Evolutionary conservation across 2,113 vertebrate genomes (phyloP), one percentile per base, ranked within the genome.

Genomic region (Pomatostomus ruficeps): DNA sequence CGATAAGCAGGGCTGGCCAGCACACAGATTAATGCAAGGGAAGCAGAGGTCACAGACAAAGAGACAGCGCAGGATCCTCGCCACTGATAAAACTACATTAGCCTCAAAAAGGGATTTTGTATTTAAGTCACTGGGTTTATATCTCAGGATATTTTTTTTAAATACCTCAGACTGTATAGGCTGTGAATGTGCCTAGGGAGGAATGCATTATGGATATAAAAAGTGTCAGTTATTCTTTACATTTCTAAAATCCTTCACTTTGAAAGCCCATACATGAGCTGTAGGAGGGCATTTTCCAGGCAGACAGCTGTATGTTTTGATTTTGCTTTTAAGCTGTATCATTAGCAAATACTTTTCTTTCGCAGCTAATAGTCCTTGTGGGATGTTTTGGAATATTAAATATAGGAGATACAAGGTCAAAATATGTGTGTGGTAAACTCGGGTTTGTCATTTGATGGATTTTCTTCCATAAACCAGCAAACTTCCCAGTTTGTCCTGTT

Each of bases 161-260:
- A 94, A 89, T 77, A 54, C 83, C 73, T 82, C 80, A 83, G 49
- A 71, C 85, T 90, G 29, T 84, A 81, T 33, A 82, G 74, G 72
- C 88, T 75, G 77, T 78, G 93, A 88, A 86, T 92, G 91, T 93
- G 42, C 48, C 72, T 85, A 81, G 72, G 95, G 62, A 95, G 73
- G 67, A 94, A 87, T 95, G 70, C 65, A 93, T 96, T 95, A 95
- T 80, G 86, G 57, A 95, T 96, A 93, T 76, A 94, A 66, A 66
- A 97, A 31, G 62, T 97, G 75, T 88, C 90, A 95, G 59, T 95
- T 93, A 93, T 95, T 96, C 87, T 92, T 97, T 96, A 91, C 61
- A 74, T 95, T 97, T 94, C 91, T 93, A 75, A 82, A 97, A 81
- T 7, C 38, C 62, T 96, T 90, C 80, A 85, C 87, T 95, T 96